Base-by-base conservation (phyloP, 2,888 invertebrate genomes). In the Lutraria lutraria region DNA sequence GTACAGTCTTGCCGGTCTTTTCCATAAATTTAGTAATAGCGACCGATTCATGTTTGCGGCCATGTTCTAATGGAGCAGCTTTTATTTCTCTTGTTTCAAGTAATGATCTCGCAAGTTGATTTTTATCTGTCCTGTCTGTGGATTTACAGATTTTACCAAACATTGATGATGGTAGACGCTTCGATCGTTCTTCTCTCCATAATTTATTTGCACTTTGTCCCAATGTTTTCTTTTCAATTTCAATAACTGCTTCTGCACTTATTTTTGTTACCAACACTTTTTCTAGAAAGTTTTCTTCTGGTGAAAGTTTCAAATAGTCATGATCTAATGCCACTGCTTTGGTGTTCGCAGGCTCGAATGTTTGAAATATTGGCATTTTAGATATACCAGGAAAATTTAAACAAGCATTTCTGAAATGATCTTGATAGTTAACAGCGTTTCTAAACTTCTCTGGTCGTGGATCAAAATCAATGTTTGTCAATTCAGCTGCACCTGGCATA, bases 301-400 rank as follows among this genome's bases (percentile, higher is more conserved):
- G 88, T 21, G 89, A 54, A 15, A 82, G 31, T 56, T 86, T 16
- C 16, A 89, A 56, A 82, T 92, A 93, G 81, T 92, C 89, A 83
- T 93, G 90, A 83, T 93, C 91, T 85, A 88, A 81, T 19, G 85
- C 89, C 10, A 87, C 82, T 29, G 88, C 93, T 43, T 52, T 80
- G 4, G 79, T 83, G 83, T 93, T 93, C 25, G 90, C 91, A 21
- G 93, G 91, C 29, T 79, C 53, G 88, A 88, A 89, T 10, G 84
- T 31, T 53, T 93, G 90, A 72, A 89, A 89, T 60, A 92, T 87
- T 68, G 92, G 91, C 90, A 92, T 93, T 53, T 84, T 81, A 29
- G 84, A 87, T 72, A 87, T 82, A 16, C 89, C 90, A 19, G 16
- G 25, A 85, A 88, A 88, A 83, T 90, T 90, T 8, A 92, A 54